Base-by-base conservation (phyloP, 2,888 invertebrate genomes). In the Ypsolopha scabrella region DNA sequence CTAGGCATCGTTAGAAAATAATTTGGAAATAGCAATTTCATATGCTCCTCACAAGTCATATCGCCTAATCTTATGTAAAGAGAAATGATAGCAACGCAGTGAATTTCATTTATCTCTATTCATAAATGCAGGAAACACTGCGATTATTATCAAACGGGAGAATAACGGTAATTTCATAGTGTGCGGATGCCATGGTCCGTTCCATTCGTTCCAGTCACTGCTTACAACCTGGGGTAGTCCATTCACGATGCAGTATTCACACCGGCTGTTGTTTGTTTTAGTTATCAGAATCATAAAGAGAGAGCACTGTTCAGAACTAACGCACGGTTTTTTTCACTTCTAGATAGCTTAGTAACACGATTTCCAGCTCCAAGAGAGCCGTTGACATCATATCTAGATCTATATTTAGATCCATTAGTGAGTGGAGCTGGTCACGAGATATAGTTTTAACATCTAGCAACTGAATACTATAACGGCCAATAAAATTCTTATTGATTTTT, bases 111-210 rank as follows among this genome's bases (percentile, higher is more conserved):
- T 47, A 67, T 66, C 67, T 63, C 67, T 69, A 72, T 70, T 70
- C 68, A 74, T 65, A 68, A 70, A 64, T 65, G 65, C 78, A 75
- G 81, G 80, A 77, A 77, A 69, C 67, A 62, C 63, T 66, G 66
- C 66, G 79, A 79, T 80, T 76, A 73, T 73, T 70, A 81, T 77
- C 75, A 72, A 14, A 37, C 37, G 37, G 36, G 46, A 36, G 47
- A 37, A 11, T 47, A 47, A 47, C 47, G 47, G 47, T 47, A 47
- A 47, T 47, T 38, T 33, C 47, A 47, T 47, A 37, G 37, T 43
- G 43, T 43, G 13, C 43, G 8, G 43, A 43, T 24, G 24, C 43
- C 43, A 8, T 24, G 8, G 43, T 43, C 24, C 24, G 43, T 13
- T 43, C 43, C 36, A 11, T 37, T 10, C 47, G 80, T 73, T 72